Conservation (phyloP, 2,888 invertebrate species). For the Acanthosepion pharaonis region DNA sequence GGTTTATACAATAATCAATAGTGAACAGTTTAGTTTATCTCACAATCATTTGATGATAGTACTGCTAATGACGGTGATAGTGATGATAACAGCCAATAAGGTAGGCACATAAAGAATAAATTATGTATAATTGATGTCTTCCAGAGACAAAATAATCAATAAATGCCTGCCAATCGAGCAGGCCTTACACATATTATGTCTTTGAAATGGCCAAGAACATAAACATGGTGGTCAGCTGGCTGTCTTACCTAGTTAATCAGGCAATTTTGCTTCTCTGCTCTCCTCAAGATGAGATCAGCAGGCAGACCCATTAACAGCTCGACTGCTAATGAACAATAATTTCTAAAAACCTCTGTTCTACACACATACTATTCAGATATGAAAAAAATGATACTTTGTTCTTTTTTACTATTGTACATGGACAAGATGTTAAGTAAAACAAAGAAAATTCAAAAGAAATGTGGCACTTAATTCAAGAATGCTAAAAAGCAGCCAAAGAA, state of each 20-base stretch:
- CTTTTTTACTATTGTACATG: too few relatives aligned
- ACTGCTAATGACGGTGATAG: not conserved
- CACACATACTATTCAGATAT: not conserved
- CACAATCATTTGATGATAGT: not conserved
- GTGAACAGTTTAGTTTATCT: not conserved
- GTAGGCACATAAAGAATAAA: not conserved
- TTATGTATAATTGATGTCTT: constrained; percentile 17
- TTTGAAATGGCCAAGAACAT: constrained; percentile 15
- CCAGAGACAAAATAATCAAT: not conserved
- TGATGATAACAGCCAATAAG: not conserved
- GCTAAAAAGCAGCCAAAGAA: too few relatives aligned
- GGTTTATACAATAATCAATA: not conserved
- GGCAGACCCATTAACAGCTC: not conserved
- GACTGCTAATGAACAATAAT: not conserved
- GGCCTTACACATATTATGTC: not conserved
- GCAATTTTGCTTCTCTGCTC: not conserved
- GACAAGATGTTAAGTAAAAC: too few relatives aligned
- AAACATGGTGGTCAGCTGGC: constrained; percentile 15
- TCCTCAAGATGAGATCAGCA: not conserved
- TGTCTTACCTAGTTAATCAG: constrained; percentile 33
- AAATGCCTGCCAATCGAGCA: not conserved
- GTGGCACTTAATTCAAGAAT: too few relatives aligned
- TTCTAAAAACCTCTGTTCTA: not conserved
- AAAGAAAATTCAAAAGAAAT: too few relatives aligned
- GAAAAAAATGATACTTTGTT: not conserved